phyloP scores from a whole-genome alignment of 2,113 vertebrate species.

The Catharus fuscescens region DNA sequence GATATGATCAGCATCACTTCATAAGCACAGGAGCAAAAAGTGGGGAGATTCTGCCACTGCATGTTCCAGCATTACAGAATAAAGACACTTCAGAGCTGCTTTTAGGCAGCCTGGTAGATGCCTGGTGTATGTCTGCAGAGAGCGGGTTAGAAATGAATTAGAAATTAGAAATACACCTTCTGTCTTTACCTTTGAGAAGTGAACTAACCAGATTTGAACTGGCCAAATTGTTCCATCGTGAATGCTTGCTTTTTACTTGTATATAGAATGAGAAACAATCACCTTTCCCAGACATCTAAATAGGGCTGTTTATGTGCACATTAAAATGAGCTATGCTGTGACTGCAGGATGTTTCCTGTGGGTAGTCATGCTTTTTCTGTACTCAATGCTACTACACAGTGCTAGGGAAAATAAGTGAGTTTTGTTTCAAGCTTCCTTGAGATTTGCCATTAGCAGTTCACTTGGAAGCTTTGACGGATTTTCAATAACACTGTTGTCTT shows the following conservation, averaged over 20 bases:
- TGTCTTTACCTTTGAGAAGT: neutral
- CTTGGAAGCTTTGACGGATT: neutral
- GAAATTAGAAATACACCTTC: neutral
- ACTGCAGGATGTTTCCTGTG: neutral
- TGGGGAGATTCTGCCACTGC: neutral
- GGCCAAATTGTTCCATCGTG: neutral
- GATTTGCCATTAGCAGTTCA: neutral
- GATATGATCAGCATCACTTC: neutral
- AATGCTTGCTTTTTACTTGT: conserved; percentile 1
- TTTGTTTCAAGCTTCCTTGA: neutral
- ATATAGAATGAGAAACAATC: conserved; percentile 10
- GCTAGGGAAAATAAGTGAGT: neutral
- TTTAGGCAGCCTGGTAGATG: neutral
- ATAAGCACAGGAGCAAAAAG: neutral
- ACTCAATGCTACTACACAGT: neutral
- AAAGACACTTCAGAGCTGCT: neutral
- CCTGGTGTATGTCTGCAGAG: neutral
- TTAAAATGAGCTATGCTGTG: neutral
- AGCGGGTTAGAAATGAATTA: neutral
- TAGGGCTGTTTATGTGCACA: neutral
- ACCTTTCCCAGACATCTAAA: neutral
- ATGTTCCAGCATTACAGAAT: neutral
- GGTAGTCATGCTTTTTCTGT: neutral
- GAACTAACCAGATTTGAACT: neutral
- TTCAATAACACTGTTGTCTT: neutral